A percentile compares a stretch with the other conserved stretches of the same genome.
Evolutionary conservation across 2,113 vertebrate species (phyloP).

Genomic region (Tragelaphus strepsiceros): DNA sequence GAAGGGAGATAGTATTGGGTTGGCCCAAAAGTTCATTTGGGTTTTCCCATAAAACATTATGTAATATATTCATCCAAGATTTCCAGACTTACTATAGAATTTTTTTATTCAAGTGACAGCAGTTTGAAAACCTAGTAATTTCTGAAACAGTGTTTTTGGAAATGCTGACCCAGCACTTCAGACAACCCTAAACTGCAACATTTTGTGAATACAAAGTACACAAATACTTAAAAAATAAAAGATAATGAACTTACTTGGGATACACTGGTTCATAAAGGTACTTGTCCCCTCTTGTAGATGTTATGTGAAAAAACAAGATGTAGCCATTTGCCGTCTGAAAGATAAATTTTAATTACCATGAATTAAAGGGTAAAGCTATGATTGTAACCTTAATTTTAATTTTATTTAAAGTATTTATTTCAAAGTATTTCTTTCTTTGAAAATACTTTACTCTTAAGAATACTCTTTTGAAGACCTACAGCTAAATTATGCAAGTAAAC

Average conservation of each 20-base stretch:
- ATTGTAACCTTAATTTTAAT: background rate
- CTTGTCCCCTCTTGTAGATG: constrained; percentile 88
- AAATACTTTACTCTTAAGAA: constrained; percentile 8
- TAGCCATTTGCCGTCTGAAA: constrained; percentile 96
- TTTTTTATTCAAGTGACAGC: background rate
- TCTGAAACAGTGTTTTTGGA: constrained; percentile 6
- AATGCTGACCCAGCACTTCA: background rate
- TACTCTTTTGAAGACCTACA: background rate
- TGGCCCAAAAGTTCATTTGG: background rate
- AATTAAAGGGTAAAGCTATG: constrained; percentile 35
- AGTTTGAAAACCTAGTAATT: constrained; percentile 16
- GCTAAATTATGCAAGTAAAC: background rate
- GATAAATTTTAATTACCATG: constrained; percentile 67
- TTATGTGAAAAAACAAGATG: constrained; percentile 93
- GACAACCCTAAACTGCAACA: background rate
- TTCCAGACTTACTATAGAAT: background rate
- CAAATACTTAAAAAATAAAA: constrained; percentile 51
- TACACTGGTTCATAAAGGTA: constrained; percentile 95
- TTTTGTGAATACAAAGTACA: background rate
- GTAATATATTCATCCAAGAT: background rate
- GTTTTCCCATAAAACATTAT: background rate
- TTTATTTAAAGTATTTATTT: background rate
- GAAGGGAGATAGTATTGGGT: background rate
- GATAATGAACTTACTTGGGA: constrained; percentile 89
- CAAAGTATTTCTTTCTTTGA: background rate